These are phyloP conservation scores for Rhipidura dahli DNA, from an alignment of 2,113 vertebrate genomes.

Conservation along the genomic window DNA sequence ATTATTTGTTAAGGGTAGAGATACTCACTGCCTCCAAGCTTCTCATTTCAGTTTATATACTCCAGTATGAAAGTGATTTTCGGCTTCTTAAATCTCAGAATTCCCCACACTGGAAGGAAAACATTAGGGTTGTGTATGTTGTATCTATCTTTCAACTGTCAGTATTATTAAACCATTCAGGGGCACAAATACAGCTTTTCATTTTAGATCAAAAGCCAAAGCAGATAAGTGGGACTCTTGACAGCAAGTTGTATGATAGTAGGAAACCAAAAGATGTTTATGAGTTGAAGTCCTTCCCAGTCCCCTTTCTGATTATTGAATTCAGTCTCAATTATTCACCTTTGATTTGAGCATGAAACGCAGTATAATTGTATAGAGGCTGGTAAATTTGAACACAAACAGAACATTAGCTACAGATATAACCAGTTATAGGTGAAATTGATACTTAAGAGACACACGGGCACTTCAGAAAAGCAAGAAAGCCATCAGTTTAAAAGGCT, in stretches of 20 bases:
- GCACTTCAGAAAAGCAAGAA: background rate
- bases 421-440: background rate
- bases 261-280: background rate
- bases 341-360: constrained; percentile 18
- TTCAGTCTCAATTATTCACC: background rate
- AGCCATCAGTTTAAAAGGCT: background rate
- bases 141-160: background rate
- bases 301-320: background rate
- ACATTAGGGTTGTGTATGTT: background rate
- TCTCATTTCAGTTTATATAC: background rate
- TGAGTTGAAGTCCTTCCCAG: background rate
- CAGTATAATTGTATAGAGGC: background rate
- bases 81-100: constrained; percentile 12
- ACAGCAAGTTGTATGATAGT: background rate
- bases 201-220: background rate
- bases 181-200: background rate
- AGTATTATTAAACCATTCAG: background rate
- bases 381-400: background rate
- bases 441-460: background rate
- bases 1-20: background rate
- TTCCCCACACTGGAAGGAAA: background rate
- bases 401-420: constrained; percentile 4
- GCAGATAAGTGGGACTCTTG: background rate
- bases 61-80: background rate
- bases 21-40: background rate